Evolutionary conservation across 2,888 invertebrate genomes (phyloP).

Genomic region (Oligia latruncula): DNA sequence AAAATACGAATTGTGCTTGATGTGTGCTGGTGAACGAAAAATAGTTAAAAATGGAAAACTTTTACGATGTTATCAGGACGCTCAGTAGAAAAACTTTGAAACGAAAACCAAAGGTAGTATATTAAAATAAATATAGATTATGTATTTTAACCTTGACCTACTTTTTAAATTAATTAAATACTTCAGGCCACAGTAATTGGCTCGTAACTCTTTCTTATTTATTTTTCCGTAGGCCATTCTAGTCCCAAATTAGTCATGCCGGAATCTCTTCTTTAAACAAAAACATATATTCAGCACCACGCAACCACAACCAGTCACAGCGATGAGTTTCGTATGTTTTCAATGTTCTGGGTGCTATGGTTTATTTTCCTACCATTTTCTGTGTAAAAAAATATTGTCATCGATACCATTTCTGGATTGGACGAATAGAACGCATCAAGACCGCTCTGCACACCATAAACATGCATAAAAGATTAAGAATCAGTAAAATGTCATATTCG

Average conservation of each 20-base stretch:
- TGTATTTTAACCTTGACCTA: conserved; percentile 39
- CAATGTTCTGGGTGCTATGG: too few species aligned
- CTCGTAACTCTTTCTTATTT: conserved; percentile 3
- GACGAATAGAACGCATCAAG: background rate
- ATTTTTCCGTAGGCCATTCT: background rate
- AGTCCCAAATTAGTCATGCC: too few species aligned
- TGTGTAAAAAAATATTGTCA: background rate
- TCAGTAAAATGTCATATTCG: background rate
- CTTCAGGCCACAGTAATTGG: conserved; percentile 27
- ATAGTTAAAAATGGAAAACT: conserved; percentile 80
- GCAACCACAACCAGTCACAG: too few species aligned
- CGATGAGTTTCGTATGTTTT: background rate
- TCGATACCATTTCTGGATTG: background rate
- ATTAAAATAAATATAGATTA: conserved; percentile 34
- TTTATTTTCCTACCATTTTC: background rate
- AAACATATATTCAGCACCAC: background rate
- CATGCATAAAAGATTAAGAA: background rate
- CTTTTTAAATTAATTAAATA: conserved; percentile 26
- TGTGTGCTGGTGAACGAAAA: conserved; percentile 56
- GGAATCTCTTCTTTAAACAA: background rate
- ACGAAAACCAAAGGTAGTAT: conserved; percentile 82
- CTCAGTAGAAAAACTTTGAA: conserved; percentile 86
- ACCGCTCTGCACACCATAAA: background rate
- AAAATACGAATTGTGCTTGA: conserved; percentile 60
- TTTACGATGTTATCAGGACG: conserved; percentile 86